Conservation (phyloP, 2,797 vertebrate species). For the Micrastur ruficollis region DNA sequence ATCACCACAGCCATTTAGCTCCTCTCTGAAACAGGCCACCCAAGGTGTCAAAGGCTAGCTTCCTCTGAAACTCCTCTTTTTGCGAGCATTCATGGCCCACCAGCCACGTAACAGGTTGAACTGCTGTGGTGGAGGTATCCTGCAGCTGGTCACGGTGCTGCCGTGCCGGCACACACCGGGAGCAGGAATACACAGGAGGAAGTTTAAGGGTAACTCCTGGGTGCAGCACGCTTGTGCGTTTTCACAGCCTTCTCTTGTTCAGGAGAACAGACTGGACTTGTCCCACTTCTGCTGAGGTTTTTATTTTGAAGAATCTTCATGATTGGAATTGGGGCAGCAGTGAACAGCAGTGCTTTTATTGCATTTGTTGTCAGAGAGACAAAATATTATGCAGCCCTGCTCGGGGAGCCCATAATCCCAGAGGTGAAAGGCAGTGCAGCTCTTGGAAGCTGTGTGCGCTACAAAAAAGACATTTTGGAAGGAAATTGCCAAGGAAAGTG, state of each 20-base stretch:
- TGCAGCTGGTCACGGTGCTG: rapidly evolving
- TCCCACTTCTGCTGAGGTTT: neutral
- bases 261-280: neutral
- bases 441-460: neutral
- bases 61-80: neutral
- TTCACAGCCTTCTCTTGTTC: neutral
- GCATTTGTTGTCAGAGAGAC: conserved; percentile 18
- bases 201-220: neutral
- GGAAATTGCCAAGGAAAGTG: neutral
- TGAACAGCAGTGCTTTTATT: neutral
- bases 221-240: neutral
- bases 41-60: neutral
- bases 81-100: neutral
- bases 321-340: neutral
- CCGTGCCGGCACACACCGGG: neutral
- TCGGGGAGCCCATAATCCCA: neutral
- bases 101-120: no score
- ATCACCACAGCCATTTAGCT: neutral
- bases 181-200: no score
- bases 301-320: neutral
- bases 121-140: neutral
- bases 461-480: neutral
- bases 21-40: neutral
- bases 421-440: neutral
- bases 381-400: neutral